Percentiles rank a stretch among this genome's conserved stretches.
Evolutionary conservation across 2,113 vertebrate genomes (phyloP).

Genomic region (Corythoichthys haematopterus): DNA sequence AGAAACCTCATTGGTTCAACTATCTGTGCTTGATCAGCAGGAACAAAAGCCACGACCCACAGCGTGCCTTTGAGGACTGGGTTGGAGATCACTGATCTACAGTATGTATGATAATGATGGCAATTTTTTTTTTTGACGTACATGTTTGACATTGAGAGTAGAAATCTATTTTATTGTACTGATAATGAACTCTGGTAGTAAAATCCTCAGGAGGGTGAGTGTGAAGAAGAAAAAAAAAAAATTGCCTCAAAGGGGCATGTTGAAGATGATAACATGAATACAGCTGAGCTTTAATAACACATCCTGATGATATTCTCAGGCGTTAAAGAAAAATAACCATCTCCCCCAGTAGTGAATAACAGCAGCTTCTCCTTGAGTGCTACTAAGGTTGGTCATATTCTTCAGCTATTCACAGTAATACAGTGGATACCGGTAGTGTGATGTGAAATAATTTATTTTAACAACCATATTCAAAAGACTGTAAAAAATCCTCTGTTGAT

Average conservation of each 20-base stretch:
- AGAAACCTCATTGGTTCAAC: no score
- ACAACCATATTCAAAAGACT: not conserved
- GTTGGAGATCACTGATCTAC: no score
- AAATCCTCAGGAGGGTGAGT: not conserved
- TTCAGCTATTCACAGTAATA: not conserved
- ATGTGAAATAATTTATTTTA: not conserved
- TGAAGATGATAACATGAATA: conserved; percentile 30
- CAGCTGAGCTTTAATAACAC: conserved; percentile 42
- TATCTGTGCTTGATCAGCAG: no score
- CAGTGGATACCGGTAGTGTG: not conserved
- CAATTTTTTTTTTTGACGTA: no score
- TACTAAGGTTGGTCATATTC: not conserved
- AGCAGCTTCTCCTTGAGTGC: conserved; percentile 12
- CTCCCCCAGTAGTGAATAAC: conserved; percentile 8
- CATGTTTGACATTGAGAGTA: not conserved
- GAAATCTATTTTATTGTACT: not conserved
- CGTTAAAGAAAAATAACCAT: conserved; percentile 9
- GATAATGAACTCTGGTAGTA: not conserved
- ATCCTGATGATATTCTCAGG: conserved; percentile 24
- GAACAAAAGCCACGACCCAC: no score
- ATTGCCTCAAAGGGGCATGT: conserved; percentile 3
- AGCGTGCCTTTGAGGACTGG: no score
- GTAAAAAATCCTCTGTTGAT: not conserved
- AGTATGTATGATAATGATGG: no score
- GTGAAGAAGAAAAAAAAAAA: no score